A percentile compares a stretch with the other conserved stretches of the same genome.
Conservation (phyloP, 2,888 invertebrate genomes). For the Drosophila hamatofila region DNA sequence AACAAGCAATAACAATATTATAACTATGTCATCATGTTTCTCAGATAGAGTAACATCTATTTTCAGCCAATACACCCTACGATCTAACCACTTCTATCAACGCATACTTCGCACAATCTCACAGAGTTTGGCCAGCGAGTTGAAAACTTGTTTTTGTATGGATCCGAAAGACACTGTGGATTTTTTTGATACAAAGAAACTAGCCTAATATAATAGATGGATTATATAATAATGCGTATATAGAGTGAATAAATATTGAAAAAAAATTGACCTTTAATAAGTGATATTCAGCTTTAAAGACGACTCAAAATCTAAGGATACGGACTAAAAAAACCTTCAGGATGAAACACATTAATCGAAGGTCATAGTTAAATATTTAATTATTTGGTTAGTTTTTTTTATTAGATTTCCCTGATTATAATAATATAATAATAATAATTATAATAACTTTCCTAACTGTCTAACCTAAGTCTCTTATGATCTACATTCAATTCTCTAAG, state of each 20-base stretch:
- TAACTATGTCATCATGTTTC: constrained; percentile 27
- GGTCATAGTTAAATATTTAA: background rate
- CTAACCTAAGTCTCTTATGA: too few relatives aligned
- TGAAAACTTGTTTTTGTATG: background rate
- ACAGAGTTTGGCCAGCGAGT: background rate
- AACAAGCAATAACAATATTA: constrained; percentile 21
- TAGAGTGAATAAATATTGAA: background rate
- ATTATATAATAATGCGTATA: background rate
- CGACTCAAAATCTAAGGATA: background rate
- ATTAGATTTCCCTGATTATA: too few relatives aligned
- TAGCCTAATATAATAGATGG: background rate
- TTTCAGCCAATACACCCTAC: constrained; percentile 1
- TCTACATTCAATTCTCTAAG: too few relatives aligned
- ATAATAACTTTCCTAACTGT: too few relatives aligned
- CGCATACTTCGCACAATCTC: background rate
- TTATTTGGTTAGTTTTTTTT: too few relatives aligned
- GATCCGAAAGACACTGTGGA: background rate
- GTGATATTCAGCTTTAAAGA: background rate
- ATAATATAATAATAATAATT: too few relatives aligned
- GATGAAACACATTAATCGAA: background rate
- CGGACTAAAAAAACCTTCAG: background rate
- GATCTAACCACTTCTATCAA: background rate
- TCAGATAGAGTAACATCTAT: constrained; percentile 18
- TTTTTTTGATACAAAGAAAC: background rate
- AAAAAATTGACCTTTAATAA: background rate